Conservation (phyloP, 2,888 invertebrate species). For the Phorcus lineatus region DNA sequence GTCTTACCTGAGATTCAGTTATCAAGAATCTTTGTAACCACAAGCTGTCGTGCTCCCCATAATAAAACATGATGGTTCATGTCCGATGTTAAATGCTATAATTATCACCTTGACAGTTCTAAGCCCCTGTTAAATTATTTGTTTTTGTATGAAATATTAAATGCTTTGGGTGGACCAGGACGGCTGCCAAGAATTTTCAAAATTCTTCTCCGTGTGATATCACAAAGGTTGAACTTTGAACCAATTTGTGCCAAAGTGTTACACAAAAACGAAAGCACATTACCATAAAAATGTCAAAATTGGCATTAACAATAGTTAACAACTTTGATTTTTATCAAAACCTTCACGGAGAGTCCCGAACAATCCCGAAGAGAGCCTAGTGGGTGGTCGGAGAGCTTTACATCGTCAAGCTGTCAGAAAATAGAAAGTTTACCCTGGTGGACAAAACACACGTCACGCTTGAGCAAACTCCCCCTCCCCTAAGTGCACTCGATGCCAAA, state of each 20-base stretch:
- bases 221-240: background rate
- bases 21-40: too few relatives aligned
- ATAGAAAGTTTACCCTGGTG: background rate
- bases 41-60: background rate
- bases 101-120: background rate
- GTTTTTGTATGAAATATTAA: conserved; percentile 11
- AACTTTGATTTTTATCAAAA: conserved; percentile 15
- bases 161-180: background rate
- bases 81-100: background rate
- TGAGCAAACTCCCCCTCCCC: background rate
- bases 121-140: conserved; percentile 5
- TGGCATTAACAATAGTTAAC: conserved; percentile 15
- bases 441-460: background rate
- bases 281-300: conserved; percentile 21
- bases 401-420: conserved; percentile 2
- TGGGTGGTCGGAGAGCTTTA: conserved; percentile 4
- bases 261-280: conserved; percentile 14
- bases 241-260: background rate
- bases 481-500: conserved; percentile 18
- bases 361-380: conserved; percentile 7
- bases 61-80: conserved; percentile 3
- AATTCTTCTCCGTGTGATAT: background rate
- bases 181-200: background rate
- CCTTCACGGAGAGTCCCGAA: conserved; percentile 10
- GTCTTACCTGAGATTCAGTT: too few relatives aligned